These are phyloP conservation scores for Muntiacus reevesi DNA, from an alignment of 2,113 vertebrate genomes.

Conservation along the genomic window DNA sequence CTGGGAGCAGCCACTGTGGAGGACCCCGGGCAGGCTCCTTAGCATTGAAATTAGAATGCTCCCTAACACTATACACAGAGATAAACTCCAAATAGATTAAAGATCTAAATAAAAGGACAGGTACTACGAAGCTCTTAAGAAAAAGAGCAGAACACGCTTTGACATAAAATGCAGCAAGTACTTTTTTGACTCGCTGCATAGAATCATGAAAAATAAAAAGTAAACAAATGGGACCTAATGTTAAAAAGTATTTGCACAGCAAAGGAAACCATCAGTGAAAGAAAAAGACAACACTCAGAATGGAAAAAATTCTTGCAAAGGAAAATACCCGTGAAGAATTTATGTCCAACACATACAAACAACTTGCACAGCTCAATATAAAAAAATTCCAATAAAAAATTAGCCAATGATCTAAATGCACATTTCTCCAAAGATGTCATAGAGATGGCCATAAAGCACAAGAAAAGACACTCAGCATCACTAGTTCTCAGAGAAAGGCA, in stretches of 20 bases:
- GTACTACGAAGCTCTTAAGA: neutral
- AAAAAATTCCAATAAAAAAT: neutral
- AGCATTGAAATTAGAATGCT: neutral
- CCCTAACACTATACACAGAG: neutral
- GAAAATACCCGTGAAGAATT: neutral
- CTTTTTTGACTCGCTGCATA: neutral
- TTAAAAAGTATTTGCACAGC: neutral
- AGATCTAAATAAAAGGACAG: neutral
- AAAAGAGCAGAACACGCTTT: neutral
- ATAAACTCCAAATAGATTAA: neutral
- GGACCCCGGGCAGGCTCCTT: neutral
- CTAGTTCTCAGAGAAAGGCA: neutral
- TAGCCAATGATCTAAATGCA: neutral
- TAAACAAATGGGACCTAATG: neutral
- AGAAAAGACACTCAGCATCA: too few species aligned
- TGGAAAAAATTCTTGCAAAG: neutral
- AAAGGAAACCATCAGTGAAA: neutral
- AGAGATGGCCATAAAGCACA: neutral
- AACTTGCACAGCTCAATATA: neutral
- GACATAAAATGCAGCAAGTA: neutral
- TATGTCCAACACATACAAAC: neutral
- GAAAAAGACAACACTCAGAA: neutral
- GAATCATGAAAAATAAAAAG: neutral
- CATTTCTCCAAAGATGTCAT: neutral
- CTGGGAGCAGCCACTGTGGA: neutral